Base-by-base conservation (phyloP, 2,797 vertebrate species). In the Smutsia gigantea region DNA sequence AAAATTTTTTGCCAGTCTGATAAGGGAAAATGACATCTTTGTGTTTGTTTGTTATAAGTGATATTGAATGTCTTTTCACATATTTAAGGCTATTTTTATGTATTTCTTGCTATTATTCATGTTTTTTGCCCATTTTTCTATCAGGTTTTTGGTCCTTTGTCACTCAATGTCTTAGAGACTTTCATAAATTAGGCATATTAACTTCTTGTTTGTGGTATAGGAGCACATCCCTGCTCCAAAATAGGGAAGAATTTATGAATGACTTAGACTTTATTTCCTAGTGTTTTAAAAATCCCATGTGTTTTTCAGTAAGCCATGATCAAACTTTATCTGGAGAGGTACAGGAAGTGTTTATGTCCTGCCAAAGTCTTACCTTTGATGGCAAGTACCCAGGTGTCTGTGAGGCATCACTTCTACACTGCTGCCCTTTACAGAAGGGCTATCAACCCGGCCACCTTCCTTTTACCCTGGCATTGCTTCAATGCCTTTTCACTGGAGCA, bases 51-150 rank as follows among this genome's bases (percentile, higher is more conserved):
- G n/a, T n/a, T n/a, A 66, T 51, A 31, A 84, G 13, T 66, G 46
- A 51, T 8, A 51, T 51, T 51, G 21, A 84, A 51, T 14, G 17
- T 51, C 15, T 84, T 51, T 66, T 84, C 61, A 12, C 34, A 3
- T 66, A 66, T 51, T 84, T 27, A 84, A 63, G 31, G 5, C 12
- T 49, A 75, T 88, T 75, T 88, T 75, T 34, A 75, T 29, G 42
- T 39, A 15, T 88, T 75, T 37, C 63, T 11, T 75, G 25, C 51
- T 31, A 49, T 75, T 75, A 7, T 34, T 87, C n/a, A 63, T 18
- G 23, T 7, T 49, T 75, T 49, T 49, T 72, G 31, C n/a, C 15
- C 29, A 87, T 84, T 84, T 27, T 51, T 18, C n/a, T 51, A 37
- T 19, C 9, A 18, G 14, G 31, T 25, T 27, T 51, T 57, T 71